Base-by-base conservation (phyloP, 1,140 invertebrate species). In the Drosophila murphyi region DNA sequence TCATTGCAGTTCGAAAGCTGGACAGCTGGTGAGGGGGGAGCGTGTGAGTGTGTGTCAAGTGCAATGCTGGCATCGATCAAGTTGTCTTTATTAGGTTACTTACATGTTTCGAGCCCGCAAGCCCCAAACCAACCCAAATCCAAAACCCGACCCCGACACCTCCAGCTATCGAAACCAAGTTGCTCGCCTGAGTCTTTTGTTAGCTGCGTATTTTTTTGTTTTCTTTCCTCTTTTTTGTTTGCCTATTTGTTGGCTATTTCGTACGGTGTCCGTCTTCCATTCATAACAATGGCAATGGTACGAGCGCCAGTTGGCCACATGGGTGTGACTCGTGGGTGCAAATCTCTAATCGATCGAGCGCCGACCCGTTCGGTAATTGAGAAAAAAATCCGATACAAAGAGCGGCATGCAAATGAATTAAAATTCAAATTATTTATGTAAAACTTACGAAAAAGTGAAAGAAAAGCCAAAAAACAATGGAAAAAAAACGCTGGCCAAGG, bases 291-390 rank as follows among this genome's bases (percentile, higher is more conserved):
- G 65, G 78, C 78, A 31, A 67, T 71, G 75, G 32, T 62, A n/a
- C 67, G 50, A 62, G 67, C 37, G 48, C 59, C 35, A 63, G 31
- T 71, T 55, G 68, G 41, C 28, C 52, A 77, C 73, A 77, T 88
- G 85, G 85, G 85, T 85, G 85, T 83, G 85, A 80, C 78, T 88
- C 80, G 85, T 88, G 85, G 85, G 85, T 88, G 85, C 85, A 89
- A 88, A 89, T 87, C 83, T 31, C 32, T 4, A 34, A 41, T 65
- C 48, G 45, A 61, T 52, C 31, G 57, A 48, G 32, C 12, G 43
- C 12, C 43, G 20, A 60, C n/a, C 12, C 32, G 64, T 56, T 55
- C 35, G 64, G 48, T 68, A 73, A 55, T 39, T 48, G 12, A 61
- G 70, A 61, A 72, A 67, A 67, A 81, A 64, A 60, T 45, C 61